A percentile compares a stretch with the other conserved stretches of the same genome.
Evolutionary conservation across 2,797 vertebrate species (phyloP).

Genomic region (Erethizon dorsatum): DNA sequence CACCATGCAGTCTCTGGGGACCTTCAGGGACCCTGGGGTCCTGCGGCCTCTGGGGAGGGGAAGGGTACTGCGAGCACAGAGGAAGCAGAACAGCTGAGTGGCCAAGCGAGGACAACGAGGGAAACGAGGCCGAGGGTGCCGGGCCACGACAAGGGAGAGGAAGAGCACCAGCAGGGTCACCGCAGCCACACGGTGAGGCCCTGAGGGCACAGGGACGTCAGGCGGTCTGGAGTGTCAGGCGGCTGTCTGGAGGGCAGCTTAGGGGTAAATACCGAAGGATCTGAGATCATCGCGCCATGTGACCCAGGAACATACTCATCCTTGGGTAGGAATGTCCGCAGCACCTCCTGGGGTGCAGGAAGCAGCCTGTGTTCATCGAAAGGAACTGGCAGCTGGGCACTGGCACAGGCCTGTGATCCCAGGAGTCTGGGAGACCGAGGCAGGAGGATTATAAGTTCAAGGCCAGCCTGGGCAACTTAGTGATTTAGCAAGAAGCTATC

Average conservation of each 20-base stretch:
- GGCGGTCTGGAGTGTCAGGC: background rate
- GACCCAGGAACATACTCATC: background rate
- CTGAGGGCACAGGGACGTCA: rapidly evolving
- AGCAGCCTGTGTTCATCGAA: background rate
- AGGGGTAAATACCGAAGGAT: background rate
- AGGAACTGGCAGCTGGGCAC: background rate
- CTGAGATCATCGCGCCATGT: too few species aligned
- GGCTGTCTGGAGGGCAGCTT: background rate
- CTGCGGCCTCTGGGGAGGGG: too few species aligned
- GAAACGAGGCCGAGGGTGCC: background rate
- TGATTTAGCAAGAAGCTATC: too few species aligned
- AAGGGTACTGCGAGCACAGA: background rate
- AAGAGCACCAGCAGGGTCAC: too few species aligned
- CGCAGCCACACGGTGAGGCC: background rate
- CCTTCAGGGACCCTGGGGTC: background rate
- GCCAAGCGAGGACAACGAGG: too few species aligned
- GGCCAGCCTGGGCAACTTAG: background rate
- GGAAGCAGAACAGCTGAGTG: background rate
- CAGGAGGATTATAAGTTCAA: background rate
- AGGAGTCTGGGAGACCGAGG: background rate
- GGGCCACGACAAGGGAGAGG: background rate
- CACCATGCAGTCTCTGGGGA: too few species aligned
- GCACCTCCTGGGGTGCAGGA: background rate
- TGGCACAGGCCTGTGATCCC: background rate
- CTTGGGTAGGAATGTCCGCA: rapidly evolving